These are phyloP conservation scores for Idris sp. DNA, from an alignment of 1,140 invertebrate species.

Conservation along the genomic window DNA sequence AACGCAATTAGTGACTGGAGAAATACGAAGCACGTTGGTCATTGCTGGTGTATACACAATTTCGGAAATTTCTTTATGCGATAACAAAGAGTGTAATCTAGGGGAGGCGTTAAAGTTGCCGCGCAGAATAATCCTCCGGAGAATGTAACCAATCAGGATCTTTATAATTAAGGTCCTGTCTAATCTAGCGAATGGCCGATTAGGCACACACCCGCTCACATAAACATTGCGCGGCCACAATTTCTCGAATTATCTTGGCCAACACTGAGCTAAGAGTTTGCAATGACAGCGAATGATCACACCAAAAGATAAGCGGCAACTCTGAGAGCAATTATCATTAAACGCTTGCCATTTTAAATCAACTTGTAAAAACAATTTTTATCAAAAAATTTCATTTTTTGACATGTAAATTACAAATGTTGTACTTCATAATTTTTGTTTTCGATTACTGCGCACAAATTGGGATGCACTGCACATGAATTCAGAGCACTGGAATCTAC, in stretches of 20 bases:
- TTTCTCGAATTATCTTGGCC: slow-evolving; percentile 65
- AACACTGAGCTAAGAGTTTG: slow-evolving; percentile 25
- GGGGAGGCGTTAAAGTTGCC: slow-evolving; percentile 23
- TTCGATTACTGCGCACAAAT: no score
- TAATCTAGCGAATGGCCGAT: slow-evolving; percentile 69
- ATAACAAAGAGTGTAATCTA: slow-evolving; percentile 37
- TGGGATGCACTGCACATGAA: no score
- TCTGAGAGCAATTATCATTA: slow-evolving; percentile 3
- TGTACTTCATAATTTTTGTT: no score
- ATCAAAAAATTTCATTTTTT: no score
- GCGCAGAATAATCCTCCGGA: slow-evolving; percentile 60
- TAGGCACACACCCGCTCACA: slow-evolving; percentile 58
- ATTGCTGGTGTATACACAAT: slow-evolving; percentile 29
- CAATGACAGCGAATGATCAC: slow-evolving; percentile 52
- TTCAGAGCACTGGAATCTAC: no score
- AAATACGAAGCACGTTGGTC: slow-evolving; percentile 20
- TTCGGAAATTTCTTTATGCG: slow-evolving; percentile 40
- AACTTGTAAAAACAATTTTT: no score
- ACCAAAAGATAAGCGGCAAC: slow-evolving; percentile 33
- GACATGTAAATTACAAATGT: no score
- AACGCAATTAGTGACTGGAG: slow-evolving; percentile 14
- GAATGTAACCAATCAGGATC: slow-evolving; percentile 70
- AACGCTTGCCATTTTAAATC: no score
- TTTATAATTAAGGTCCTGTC: slow-evolving; percentile 72
- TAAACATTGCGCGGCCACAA: slow-evolving; percentile 68